A percentile compares a stretch with the other conserved stretches of the same genome.
phyloP scores from a whole-genome alignment of 2,888 invertebrate species.

The Cephus nigrinus region DNA sequence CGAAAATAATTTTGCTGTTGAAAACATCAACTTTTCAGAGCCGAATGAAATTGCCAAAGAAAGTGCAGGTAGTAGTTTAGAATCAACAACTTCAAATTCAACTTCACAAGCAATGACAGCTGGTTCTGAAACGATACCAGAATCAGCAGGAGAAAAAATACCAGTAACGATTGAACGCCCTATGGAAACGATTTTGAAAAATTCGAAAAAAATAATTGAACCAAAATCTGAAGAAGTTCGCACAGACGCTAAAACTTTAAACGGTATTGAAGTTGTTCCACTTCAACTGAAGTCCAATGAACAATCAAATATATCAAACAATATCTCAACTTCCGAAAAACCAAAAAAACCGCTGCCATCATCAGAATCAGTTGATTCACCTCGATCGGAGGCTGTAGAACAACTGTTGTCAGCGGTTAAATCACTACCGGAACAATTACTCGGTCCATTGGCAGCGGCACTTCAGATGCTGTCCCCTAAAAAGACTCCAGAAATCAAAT shows the following conservation, averaged over 20 bases:
- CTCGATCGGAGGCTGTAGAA: slow-evolving; percentile 40
- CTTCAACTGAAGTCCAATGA: too few relatives aligned
- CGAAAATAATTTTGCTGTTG: not conserved
- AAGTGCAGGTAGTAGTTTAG: too few relatives aligned
- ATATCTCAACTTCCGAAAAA: not conserved
- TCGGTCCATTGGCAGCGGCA: slow-evolving; percentile 53
- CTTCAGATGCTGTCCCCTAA: slow-evolving; percentile 50
- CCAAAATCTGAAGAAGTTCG: too few relatives aligned
- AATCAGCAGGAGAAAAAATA: slow-evolving; percentile 16
- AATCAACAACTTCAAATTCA: too few relatives aligned
- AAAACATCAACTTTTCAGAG: not conserved
- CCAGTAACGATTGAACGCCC: slow-evolving; percentile 24
- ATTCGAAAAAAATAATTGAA: too few relatives aligned
- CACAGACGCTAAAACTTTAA: too few relatives aligned
- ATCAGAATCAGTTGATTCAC: not conserved
- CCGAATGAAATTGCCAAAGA: not conserved
- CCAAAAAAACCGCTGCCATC: not conserved
- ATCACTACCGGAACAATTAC: slow-evolving; percentile 55
- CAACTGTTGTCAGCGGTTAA: slow-evolving; percentile 54
- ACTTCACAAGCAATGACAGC: too few relatives aligned
- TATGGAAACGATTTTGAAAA: not conserved
- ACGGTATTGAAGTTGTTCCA: too few relatives aligned
- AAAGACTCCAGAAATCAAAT: slow-evolving; percentile 12
- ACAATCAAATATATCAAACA: too few relatives aligned
- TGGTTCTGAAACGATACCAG: not conserved